phyloP scores from a whole-genome alignment of 2,113 vertebrate genomes.

The Peromyscus leucopus region DNA sequence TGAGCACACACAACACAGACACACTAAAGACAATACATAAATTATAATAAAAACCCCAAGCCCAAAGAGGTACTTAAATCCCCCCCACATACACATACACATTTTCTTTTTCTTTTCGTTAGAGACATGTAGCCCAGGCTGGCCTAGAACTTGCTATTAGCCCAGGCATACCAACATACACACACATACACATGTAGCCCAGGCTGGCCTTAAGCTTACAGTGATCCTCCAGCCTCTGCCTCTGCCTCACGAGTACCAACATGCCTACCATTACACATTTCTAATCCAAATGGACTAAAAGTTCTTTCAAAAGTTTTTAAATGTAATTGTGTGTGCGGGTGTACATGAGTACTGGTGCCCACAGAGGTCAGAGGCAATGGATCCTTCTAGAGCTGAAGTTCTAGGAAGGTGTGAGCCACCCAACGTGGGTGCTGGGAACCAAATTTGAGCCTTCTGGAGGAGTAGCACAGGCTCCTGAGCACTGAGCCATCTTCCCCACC shows the following conservation, averaged over 20 bases:
- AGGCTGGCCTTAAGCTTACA: background rate
- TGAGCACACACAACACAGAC: background rate
- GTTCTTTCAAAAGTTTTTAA: background rate
- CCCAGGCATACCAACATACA: background rate
- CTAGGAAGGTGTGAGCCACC: background rate
- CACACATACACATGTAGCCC: background rate
- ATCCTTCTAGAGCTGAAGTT: background rate
- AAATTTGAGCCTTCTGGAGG: background rate
- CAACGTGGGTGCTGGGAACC: background rate
- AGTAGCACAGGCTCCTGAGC: background rate
- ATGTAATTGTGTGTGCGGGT: background rate
- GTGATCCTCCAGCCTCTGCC: background rate
- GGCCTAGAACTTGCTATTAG: background rate
- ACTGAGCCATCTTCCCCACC: background rate
- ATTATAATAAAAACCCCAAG: background rate
- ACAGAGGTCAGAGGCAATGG: background rate
- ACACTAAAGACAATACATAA: background rate
- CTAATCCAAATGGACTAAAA: background rate
- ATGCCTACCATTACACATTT: background rate
- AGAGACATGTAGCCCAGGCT: background rate
- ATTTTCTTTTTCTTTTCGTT: background rate
- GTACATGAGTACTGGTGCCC: background rate
- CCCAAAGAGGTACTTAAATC: background rate
- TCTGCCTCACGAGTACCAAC: background rate
- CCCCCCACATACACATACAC: background rate